These are phyloP conservation scores for Eupithecia inturbata DNA, from an alignment of 2,888 invertebrate species.

Conservation along the genomic window DNA sequence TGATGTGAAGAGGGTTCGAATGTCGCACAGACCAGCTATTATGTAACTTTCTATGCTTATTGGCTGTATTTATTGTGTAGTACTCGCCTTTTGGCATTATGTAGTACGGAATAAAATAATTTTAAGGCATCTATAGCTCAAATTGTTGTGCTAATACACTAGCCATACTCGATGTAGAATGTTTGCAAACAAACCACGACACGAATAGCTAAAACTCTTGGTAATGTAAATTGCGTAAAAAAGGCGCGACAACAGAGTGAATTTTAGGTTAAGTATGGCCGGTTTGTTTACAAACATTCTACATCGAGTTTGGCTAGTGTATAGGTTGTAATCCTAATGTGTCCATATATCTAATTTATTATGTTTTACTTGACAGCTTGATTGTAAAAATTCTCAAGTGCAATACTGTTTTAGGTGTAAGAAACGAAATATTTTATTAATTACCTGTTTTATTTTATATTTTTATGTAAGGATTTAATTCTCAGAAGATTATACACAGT, in stretches of 20 bases:
- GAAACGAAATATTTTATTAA: conserved; percentile 1
- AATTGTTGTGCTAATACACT: conserved; percentile 2
- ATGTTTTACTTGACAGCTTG: background rate
- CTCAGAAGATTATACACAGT: conserved; percentile 21
- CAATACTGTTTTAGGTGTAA: background rate
- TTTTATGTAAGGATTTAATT: conserved; percentile 29
- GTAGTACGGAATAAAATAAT: background rate
- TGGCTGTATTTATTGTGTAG: conserved; percentile 40
- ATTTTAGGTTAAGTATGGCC: no score
- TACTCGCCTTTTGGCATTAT: conserved; percentile 47
- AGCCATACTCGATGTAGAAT: no score
- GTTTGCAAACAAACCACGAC: no score
- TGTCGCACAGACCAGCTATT: background rate
- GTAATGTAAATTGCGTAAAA: no score
- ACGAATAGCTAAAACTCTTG: no score
- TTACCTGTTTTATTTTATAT: conserved; percentile 15
- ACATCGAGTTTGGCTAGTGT: no score
- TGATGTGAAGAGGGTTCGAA: background rate
- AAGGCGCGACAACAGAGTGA: no score
- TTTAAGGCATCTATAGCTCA: background rate
- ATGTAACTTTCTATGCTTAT: conserved; percentile 38
- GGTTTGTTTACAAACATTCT: no score
- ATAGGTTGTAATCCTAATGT: background rate
- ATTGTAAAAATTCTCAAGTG: background rate
- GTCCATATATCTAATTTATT: background rate